phyloP scores from a whole-genome alignment of 2,888 invertebrate genomes.

The Tenthredo scrophulariae region DNA sequence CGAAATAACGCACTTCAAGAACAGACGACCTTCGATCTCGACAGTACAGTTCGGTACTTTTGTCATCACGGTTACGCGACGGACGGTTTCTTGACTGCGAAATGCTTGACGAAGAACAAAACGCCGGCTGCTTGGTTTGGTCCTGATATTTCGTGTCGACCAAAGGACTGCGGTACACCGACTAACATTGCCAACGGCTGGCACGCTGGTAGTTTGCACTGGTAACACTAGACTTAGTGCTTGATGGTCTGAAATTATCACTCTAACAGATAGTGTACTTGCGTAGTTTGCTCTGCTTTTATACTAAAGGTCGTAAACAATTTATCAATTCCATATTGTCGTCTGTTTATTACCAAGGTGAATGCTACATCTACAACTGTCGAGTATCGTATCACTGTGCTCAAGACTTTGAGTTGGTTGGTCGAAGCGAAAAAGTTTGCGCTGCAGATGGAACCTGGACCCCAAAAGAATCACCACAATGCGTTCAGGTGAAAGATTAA shows the following conservation, averaged over 20 bases:
- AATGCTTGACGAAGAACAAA: slow-evolving; percentile 94
- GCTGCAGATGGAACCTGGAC: slow-evolving; percentile 95
- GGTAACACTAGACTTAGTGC: slow-evolving; percentile 50
- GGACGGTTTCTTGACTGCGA: slow-evolving; percentile 94
- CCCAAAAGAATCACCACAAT: slow-evolving; percentile 93
- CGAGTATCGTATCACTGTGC: slow-evolving; percentile 95
- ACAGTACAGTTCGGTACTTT: slow-evolving; percentile 94
- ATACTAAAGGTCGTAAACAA: background rate
- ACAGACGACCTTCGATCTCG: slow-evolving; percentile 93
- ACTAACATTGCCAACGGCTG: slow-evolving; percentile 95
- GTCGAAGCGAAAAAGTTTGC: slow-evolving; percentile 91
- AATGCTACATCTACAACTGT: slow-evolving; percentile 95
- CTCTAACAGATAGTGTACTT: background rate
- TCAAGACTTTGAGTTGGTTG: slow-evolving; percentile 95
- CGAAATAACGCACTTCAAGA: slow-evolving; percentile 93
- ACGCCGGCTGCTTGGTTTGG: slow-evolving; percentile 96
- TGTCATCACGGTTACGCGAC: slow-evolving; percentile 97
- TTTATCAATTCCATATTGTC: background rate
- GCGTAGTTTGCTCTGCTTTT: background rate
- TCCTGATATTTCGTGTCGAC: slow-evolving; percentile 97
- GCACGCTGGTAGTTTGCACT: slow-evolving; percentile 84
- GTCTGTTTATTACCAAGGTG: slow-evolving; percentile 78
- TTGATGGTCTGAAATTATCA: background rate
- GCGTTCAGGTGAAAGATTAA: slow-evolving; percentile 83
- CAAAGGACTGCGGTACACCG: slow-evolving; percentile 93